phyloP scores from a whole-genome alignment of 2,797 vertebrate species.

The Karalla daura region DNA sequence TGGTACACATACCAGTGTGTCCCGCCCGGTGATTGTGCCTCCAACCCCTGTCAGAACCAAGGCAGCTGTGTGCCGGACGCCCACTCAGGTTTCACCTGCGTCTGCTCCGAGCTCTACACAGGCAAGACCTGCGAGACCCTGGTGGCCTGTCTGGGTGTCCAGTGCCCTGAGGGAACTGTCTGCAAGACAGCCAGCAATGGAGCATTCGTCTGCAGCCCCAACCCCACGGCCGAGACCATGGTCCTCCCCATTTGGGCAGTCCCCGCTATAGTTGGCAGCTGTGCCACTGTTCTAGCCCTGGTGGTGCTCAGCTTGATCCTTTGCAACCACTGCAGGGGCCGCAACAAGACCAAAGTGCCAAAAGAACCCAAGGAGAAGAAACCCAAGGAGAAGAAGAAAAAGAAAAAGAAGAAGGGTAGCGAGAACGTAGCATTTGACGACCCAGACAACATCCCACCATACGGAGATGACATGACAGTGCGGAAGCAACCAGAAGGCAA shows the following conservation, averaged over 20 bases:
- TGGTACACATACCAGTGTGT: conserved; percentile 95
- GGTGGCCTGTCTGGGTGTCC: conserved; percentile 91
- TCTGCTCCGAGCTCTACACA: conserved; percentile 89
- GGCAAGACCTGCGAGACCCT: conserved; percentile 89
- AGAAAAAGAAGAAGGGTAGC: conserved; percentile 96
- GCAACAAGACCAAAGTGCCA: conserved; percentile 85
- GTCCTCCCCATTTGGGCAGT: conserved; percentile 96
- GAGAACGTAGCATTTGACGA: conserved; percentile 97
- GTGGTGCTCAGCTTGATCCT: conserved; percentile 95
- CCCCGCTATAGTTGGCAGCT: conserved; percentile 95
- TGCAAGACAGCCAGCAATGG: conserved; percentile 85
- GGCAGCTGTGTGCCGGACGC: conserved; percentile 91
- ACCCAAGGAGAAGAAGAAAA: conserved; percentile 95
- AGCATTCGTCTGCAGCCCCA: conserved; percentile 86
- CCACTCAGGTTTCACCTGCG: conserved; percentile 86
- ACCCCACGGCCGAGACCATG: conserved; percentile 75
- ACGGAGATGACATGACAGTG: conserved; percentile 95
- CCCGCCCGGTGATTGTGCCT: conserved; percentile 90
- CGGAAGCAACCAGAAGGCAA: conserved; percentile 97
- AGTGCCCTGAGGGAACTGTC: conserved; percentile 86
- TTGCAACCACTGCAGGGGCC: conserved; percentile 93
- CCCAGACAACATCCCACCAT: conserved; percentile 94
- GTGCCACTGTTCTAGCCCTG: conserved; percentile 91
- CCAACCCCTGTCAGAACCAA: conserved; percentile 91
- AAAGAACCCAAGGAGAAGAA: conserved; percentile 92